Conservation (phyloP, 2,888 invertebrate genomes). For the Atethmia centrago region DNA sequence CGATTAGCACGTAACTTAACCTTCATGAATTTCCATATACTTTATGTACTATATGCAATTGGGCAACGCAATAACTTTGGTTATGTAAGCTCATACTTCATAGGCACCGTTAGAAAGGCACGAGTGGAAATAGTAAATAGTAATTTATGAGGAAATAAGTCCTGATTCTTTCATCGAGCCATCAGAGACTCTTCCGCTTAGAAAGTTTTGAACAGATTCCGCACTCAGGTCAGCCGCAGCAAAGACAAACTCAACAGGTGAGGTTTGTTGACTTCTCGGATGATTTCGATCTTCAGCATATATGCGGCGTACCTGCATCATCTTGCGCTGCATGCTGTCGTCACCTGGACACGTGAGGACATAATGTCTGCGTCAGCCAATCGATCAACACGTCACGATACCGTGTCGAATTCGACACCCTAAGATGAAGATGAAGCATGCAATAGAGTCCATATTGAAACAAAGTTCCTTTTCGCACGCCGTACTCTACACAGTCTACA, state of each 20-base stretch:
- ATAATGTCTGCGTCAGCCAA: background rate
- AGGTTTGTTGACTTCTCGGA: no score
- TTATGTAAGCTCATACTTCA: background rate
- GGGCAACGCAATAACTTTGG: background rate
- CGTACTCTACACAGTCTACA: no score
- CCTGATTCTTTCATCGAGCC: background rate
- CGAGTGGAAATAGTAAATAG: background rate
- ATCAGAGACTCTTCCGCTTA: background rate
- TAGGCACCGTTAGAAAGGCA: no score
- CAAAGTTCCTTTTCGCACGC: no score
- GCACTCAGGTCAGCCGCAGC: background rate
- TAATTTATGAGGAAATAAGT: background rate
- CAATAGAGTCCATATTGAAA: background rate
- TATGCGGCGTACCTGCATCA: background rate
- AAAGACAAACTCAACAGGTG: background rate
- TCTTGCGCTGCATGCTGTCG: no score
- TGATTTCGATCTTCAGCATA: background rate
- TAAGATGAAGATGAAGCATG: background rate
- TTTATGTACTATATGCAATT: background rate
- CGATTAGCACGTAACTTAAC: constrained; percentile 17
- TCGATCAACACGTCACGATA: background rate
- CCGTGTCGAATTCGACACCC: no score
- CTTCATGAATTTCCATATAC: constrained; percentile 1
- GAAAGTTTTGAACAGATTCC: background rate
- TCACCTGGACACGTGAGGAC: background rate